These are phyloP conservation scores for Diploscapter pachys DNA, from an alignment of 1,140 invertebrate species.

Conservation along the genomic window DNA sequence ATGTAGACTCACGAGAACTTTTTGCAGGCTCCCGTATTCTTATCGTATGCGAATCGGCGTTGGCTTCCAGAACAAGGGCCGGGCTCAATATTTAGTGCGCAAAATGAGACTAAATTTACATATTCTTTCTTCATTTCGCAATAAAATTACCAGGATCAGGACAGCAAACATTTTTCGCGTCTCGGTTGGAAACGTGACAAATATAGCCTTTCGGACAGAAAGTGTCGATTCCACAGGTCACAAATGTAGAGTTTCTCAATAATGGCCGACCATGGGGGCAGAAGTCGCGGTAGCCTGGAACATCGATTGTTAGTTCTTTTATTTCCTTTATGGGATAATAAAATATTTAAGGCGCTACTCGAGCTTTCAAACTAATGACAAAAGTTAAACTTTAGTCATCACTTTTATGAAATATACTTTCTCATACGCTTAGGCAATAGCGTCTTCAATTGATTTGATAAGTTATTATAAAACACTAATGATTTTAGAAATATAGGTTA, in stretches of 20 bases:
- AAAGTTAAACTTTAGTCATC: too few species aligned
- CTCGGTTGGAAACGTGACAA: conserved; percentile 37
- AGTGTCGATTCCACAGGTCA: conserved; percentile 38
- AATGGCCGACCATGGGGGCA: conserved; percentile 40
- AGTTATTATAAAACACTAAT: too few species aligned
- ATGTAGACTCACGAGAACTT: conserved; percentile 44
- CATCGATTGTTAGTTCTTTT: too few species aligned
- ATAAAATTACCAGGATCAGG: conserved; percentile 34
- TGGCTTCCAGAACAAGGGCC: conserved; percentile 56
- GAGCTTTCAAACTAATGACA: too few species aligned
- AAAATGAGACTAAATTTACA: conserved; percentile 38
- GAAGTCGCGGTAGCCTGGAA: conserved; percentile 36
- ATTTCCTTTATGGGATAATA: too few species aligned
- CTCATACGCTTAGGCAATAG: too few species aligned
- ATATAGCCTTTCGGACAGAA: conserved; percentile 34
- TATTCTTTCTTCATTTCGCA: background rate
- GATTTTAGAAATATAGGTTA: too few species aligned
- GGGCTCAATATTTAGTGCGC: conserved; percentile 30
- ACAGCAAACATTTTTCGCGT: conserved; percentile 37
- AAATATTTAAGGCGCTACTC: too few species aligned
- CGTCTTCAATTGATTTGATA: background rate
- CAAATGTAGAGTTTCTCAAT: conserved; percentile 17
- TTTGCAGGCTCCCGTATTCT: conserved; percentile 52
- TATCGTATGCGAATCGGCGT: conserved; percentile 58
- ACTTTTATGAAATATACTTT: too few species aligned